Conservation (phyloP, 2,797 vertebrate genomes). For the Takifugu rubripes region DNA sequence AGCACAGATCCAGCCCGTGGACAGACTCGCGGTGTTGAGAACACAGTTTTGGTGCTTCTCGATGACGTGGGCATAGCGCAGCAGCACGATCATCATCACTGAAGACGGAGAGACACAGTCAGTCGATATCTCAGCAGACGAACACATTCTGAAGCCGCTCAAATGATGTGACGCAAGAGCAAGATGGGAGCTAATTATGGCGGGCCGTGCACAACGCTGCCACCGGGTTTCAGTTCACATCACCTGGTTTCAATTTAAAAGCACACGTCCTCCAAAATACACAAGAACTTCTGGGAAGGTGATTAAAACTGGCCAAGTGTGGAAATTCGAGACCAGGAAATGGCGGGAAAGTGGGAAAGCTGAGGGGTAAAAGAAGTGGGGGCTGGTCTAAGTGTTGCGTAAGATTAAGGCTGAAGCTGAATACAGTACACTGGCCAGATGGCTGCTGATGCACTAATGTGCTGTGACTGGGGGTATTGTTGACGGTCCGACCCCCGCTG, state of each 20-base stretch:
- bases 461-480: conserved; percentile 60
- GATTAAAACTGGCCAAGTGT: conserved; percentile 21
- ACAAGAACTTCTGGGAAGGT: conserved; percentile 32
- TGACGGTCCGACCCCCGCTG: conserved; percentile 43
- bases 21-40: conserved; percentile 86
- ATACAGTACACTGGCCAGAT: conserved; percentile 51
- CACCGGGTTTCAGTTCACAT: conserved; percentile 3
- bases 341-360: conserved; percentile 46
- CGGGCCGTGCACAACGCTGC: conserved; percentile 3
- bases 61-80: conserved; percentile 84
- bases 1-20: conserved; percentile 85
- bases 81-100: conserved; percentile 86
- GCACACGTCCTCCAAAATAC: conserved; percentile 31
- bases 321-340: conserved; percentile 37
- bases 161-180: not conserved
- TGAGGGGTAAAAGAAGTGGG: conserved; percentile 3
- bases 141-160: not conserved
- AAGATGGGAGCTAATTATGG: conserved; percentile 11
- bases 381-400: conserved; percentile 21
- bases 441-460: conserved; percentile 54
- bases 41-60: conserved; percentile 84
- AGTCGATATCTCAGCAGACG: not conserved
- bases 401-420: conserved; percentile 30
- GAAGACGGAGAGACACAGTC: conserved; percentile 7
- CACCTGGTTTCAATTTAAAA: not conserved